Evolutionary conservation across 2,888 invertebrate genomes (phyloP).

Genomic region (Drosophila vallismaia): DNA sequence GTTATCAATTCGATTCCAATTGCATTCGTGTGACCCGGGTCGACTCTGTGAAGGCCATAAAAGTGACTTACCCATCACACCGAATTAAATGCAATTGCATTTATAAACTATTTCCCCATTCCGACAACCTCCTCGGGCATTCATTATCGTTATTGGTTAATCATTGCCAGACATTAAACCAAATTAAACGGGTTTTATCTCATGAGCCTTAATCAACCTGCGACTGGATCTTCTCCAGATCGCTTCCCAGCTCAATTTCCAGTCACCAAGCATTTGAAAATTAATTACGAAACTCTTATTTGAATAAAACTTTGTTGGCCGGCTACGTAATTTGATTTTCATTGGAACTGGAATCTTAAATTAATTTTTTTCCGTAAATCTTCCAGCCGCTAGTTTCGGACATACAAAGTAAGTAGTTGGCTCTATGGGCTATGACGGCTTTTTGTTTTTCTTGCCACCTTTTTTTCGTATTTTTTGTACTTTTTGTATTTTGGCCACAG

Average conservation of each 20-base stretch:
- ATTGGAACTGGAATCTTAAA: conserved; percentile 75
- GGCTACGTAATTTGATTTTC: conserved; percentile 76
- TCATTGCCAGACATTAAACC: conserved; percentile 61
- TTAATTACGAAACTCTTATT: conserved; percentile 74
- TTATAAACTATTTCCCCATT: conserved; percentile 10
- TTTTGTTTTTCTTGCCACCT: conserved; percentile 5
- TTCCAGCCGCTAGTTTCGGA: conserved; percentile 44
- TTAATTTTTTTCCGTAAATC: conserved; percentile 77
- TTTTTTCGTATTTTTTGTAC: not conserved
- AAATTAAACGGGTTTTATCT: conserved; percentile 71
- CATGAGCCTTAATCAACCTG: conserved; percentile 55
- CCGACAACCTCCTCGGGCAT: conserved; percentile 8
- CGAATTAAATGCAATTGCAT: conserved; percentile 44
- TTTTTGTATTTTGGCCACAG: conserved; percentile 49
- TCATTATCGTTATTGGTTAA: conserved; percentile 71
- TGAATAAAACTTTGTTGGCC: conserved; percentile 72
- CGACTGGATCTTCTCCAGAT: conserved; percentile 6
- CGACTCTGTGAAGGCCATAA: conserved; percentile 41
- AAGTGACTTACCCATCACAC: conserved; percentile 38
- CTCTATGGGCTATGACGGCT: conserved; percentile 41
- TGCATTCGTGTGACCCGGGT: conserved; percentile 54
- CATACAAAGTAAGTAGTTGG: conserved; percentile 69
- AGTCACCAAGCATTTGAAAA: conserved; percentile 60
- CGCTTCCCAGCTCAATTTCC: conserved; percentile 40
- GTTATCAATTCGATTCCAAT: conserved; percentile 63